Evolutionary conservation across 2,888 invertebrate genomes (phyloP).

Genomic region (Drosophila silvestris): DNA sequence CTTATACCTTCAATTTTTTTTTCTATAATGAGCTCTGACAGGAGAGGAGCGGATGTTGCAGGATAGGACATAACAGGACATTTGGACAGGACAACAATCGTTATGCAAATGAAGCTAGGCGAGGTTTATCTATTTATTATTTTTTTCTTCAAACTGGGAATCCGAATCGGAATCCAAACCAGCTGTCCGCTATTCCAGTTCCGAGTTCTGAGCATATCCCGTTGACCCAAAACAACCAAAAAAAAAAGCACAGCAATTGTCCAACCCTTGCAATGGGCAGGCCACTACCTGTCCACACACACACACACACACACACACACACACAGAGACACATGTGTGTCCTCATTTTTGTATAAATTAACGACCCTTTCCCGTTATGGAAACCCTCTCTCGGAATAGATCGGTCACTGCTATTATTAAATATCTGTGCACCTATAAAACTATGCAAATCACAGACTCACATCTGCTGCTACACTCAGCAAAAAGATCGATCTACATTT

Average conservation of each 20-base stretch:
- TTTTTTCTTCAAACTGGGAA: conserved; percentile 7
- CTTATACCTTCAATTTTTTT: too few species aligned
- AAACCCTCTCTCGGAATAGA: conserved; percentile 19
- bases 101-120: neutral
- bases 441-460: conserved; percentile 37
- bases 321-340: conserved; percentile 16
- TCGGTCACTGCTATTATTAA: conserved; percentile 37
- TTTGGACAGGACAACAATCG: conserved; percentile 1
- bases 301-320: neutral
- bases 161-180: conserved; percentile 1
- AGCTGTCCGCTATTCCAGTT: conserved; percentile 46
- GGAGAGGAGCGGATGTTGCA: neutral
- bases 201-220: conserved; percentile 27
- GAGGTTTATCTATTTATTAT: neutral
- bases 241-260: conserved; percentile 55
- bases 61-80: neutral
- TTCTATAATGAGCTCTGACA: neutral
- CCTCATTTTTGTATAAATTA: conserved; percentile 40
- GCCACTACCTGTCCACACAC: conserved; percentile 40
- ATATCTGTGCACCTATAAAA: neutral
- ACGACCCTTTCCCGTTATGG: conserved; percentile 19
- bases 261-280: conserved; percentile 41
- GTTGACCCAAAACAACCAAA: conserved; percentile 22
- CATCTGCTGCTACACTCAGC: conserved; percentile 38
- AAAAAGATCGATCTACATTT: neutral